These are phyloP conservation scores for Ptychadena robeensis DNA, from an alignment of 2,797 vertebrate genomes.

Conservation along the genomic window DNA sequence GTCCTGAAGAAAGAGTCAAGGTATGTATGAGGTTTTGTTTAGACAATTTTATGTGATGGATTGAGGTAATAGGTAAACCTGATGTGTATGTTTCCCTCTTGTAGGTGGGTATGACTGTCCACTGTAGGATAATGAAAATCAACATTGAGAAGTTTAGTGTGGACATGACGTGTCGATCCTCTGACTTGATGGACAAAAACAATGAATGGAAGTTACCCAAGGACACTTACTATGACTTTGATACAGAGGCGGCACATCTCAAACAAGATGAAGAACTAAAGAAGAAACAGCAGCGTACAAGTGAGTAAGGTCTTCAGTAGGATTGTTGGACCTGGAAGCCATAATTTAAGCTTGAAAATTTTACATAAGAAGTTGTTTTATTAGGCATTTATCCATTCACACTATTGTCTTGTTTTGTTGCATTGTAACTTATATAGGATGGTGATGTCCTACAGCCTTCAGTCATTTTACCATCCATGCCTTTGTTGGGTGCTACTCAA, in stretches of 20 bases:
- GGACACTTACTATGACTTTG: constrained; percentile 98
- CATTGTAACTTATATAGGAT: no score
- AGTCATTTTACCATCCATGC: no score
- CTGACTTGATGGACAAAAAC: constrained; percentile 94
- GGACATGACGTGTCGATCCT: constrained; percentile 95
- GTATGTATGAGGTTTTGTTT: constrained; percentile 70
- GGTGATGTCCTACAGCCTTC: no score
- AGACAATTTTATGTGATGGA: background rate
- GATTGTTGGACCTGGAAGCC: no score
- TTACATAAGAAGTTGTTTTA: no score
- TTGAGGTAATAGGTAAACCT: background rate
- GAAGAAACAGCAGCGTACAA: constrained; percentile 95
- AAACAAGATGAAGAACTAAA: constrained; percentile 94
- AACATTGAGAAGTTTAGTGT: constrained; percentile 98
- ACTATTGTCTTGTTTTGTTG: no score
- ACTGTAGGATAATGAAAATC: constrained; percentile 99
- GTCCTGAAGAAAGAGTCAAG: constrained; percentile 97
- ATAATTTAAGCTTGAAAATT: no score
- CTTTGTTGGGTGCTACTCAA: no score
- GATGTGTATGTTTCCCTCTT: constrained; percentile 47
- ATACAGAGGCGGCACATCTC: constrained; percentile 88
- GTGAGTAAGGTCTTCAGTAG: constrained; percentile 73
- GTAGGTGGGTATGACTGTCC: constrained; percentile 98
- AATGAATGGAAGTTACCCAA: constrained; percentile 98
- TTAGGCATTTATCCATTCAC: no score